These are phyloP conservation scores for Augiades crinisus DNA, from an alignment of 2,888 invertebrate genomes.

Conservation along the genomic window DNA sequence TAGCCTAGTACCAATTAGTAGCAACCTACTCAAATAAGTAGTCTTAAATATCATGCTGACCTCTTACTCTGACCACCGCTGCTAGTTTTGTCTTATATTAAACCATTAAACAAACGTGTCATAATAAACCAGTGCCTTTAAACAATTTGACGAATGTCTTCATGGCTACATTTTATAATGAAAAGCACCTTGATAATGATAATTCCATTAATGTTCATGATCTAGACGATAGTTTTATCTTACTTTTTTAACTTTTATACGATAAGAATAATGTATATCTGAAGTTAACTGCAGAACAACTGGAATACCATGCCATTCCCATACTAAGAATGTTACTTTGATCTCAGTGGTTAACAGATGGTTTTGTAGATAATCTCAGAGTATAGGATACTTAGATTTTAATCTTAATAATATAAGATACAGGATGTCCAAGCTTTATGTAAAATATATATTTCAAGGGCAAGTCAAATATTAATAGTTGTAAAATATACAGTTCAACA, in stretches of 20 bases:
- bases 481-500: slow-evolving; percentile 37
- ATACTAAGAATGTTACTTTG: slow-evolving; percentile 10
- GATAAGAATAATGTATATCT: slow-evolving; percentile 5
- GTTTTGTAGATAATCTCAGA: slow-evolving; percentile 25
- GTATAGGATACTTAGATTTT: slow-evolving; percentile 17
- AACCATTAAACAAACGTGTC: not conserved
- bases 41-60: too few species aligned
- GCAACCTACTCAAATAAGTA: too few species aligned
- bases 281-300: slow-evolving; percentile 15
- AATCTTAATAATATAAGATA: not conserved
- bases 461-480: slow-evolving; percentile 17
- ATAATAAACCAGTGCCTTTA: slow-evolving; percentile 9
- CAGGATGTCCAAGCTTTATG: slow-evolving; percentile 21
- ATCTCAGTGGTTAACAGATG: slow-evolving; percentile 22
- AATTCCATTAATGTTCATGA: slow-evolving; percentile 6
- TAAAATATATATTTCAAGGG: slow-evolving; percentile 20
- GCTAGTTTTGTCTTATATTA: not conserved
- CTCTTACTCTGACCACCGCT: too few species aligned
- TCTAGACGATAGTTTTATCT: slow-evolving; percentile 1
- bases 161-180: slow-evolving; percentile 3
- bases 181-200: slow-evolving; percentile 4
- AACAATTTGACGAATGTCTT: slow-evolving; percentile 2
- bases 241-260: slow-evolving; percentile 21
- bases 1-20: too few species aligned
- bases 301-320: slow-evolving; percentile 22